These are phyloP conservation scores for Heliconius hermathena DNA, from an alignment of 1,140 invertebrate species.

Conservation along the genomic window DNA sequence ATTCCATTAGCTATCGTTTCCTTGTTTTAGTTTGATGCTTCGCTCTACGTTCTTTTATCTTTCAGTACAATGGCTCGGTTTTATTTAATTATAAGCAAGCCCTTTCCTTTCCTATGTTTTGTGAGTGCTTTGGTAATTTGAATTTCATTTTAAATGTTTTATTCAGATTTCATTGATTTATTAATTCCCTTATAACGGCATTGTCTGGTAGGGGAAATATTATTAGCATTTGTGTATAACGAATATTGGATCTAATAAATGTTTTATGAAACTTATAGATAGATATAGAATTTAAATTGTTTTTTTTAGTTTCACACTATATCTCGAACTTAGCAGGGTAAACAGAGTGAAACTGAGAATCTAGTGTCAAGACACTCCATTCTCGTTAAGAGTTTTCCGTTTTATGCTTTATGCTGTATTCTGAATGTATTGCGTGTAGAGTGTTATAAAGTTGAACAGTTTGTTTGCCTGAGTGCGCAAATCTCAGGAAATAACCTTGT, in stretches of 20 bases:
- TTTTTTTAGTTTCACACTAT: neutral
- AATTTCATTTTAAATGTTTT: conserved; percentile 17
- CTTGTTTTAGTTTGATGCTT: conserved; percentile 33
- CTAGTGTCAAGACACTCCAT: too few relatives aligned
- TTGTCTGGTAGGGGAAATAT: neutral
- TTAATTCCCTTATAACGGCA: neutral
- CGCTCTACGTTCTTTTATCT: conserved; percentile 18
- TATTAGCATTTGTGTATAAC: neutral
- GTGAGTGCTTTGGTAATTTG: conserved; percentile 12
- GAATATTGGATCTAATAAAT: neutral
- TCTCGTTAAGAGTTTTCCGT: neutral
- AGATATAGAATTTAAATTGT: neutral
- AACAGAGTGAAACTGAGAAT: neutral
- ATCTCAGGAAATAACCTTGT: too few relatives aligned
- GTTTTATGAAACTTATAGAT: too few relatives aligned
- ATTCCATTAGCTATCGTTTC: conserved; percentile 70
- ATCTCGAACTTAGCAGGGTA: neutral
- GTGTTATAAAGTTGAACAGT: too few relatives aligned
- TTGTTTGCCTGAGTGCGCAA: too few relatives aligned
- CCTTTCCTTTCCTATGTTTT: conserved; percentile 5
- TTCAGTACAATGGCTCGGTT: neutral
- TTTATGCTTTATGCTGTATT: neutral
- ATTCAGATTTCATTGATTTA: conserved; percentile 3
- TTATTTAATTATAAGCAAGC: conserved; percentile 25
- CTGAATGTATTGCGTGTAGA: neutral